A percentile compares a stretch with the other conserved stretches of the same genome.
phyloP scores from a whole-genome alignment of 2,797 vertebrate species.

The Cryptoprocta ferox region DNA sequence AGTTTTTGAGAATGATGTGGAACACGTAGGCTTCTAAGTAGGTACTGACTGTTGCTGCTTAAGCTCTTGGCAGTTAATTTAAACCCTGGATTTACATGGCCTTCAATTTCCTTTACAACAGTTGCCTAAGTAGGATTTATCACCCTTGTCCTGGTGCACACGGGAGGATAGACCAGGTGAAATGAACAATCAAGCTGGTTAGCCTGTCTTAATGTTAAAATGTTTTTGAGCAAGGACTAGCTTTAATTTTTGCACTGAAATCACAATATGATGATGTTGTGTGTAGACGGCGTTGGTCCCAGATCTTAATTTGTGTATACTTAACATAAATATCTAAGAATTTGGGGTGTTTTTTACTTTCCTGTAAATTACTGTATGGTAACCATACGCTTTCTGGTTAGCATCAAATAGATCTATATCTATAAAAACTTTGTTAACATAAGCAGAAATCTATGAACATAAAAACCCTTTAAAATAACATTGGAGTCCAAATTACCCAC shows the following conservation, averaged over 20 bases:
- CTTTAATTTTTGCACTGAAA: slow-evolving; percentile 29
- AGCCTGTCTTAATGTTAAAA: background rate
- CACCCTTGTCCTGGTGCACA: slow-evolving; percentile 2
- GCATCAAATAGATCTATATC: slow-evolving; percentile 23
- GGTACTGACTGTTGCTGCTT: background rate
- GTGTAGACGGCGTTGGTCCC: slow-evolving; percentile 10
- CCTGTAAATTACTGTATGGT: background rate
- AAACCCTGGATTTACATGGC: slow-evolving; percentile 29
- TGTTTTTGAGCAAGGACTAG: slow-evolving; percentile 27
- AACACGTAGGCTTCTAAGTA: background rate
- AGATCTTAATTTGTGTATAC: background rate
- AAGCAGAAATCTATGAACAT: slow-evolving; percentile 34
- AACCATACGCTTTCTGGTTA: slow-evolving; percentile 38
- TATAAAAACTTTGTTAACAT: slow-evolving; percentile 45
- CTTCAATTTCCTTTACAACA: slow-evolving; percentile 62
- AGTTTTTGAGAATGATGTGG: background rate
- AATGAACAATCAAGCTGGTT: background rate
- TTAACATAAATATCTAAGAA: slow-evolving; percentile 35
- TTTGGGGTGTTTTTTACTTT: background rate
- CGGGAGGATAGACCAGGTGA: slow-evolving; percentile 4
- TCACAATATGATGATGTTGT: slow-evolving; percentile 25
- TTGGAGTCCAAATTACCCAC: background rate
- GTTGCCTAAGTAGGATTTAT: slow-evolving; percentile 43
- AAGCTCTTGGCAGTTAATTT: slow-evolving; percentile 38
- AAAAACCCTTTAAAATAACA: slow-evolving; percentile 41